Conservation (phyloP, 2,888 invertebrate genomes). For the Blastobasis lacticolella region DNA sequence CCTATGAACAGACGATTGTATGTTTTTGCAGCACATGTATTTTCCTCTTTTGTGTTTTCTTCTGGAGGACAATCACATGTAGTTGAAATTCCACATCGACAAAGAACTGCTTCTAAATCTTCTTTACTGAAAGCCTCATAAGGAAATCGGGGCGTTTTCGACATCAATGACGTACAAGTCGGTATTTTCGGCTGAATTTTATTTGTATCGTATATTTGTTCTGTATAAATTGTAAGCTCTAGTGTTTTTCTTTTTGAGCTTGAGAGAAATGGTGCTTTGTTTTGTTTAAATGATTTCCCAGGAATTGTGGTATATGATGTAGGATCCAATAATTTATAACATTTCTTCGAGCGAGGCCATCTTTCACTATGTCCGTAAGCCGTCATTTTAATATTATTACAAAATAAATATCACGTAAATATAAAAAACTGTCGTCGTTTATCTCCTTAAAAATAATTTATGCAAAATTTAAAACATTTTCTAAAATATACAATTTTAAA, state of each 20-base stretch:
- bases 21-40: slow-evolving; percentile 38
- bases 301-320: slow-evolving; percentile 37
- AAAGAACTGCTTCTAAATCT: slow-evolving; percentile 43
- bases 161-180: slow-evolving; percentile 41
- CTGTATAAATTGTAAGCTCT: slow-evolving; percentile 37
- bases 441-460: too few species aligned
- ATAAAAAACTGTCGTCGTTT: too few species aligned
- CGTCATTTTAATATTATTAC: too few species aligned
- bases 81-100: slow-evolving; percentile 40
- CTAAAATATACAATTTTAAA: neutral
- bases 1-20: slow-evolving; percentile 42
- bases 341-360: slow-evolving; percentile 11
- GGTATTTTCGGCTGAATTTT: slow-evolving; percentile 26
- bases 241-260: slow-evolving; percentile 31
- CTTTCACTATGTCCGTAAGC: too few species aligned
- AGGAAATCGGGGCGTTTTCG: slow-evolving; percentile 47
- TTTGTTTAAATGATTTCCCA: slow-evolving; percentile 14
- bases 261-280: slow-evolving; percentile 44
- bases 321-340: slow-evolving; percentile 42
- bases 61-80: slow-evolving; percentile 40
- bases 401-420: too few species aligned
- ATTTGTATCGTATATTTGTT: slow-evolving; percentile 33
- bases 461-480: neutral
- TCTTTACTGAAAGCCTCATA: slow-evolving; percentile 42
- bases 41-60: slow-evolving; percentile 18